phyloP scores from a whole-genome alignment of 2,888 invertebrate species.

The Chymomyza procnemis region DNA sequence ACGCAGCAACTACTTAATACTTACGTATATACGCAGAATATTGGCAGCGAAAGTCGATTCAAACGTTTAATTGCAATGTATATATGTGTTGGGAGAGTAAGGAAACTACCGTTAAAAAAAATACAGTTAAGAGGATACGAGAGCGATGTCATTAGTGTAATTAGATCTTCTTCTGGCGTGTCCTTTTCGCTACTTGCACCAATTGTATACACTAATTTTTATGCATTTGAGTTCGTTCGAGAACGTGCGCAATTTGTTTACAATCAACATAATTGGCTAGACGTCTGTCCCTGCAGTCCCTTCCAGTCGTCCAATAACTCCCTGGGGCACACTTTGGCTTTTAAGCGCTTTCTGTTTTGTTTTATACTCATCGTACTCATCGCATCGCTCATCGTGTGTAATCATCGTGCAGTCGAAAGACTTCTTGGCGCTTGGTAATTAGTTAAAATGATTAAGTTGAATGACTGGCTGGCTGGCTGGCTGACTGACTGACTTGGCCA shows the following conservation, averaged over 20 bases:
- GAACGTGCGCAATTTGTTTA: conserved; percentile 77
- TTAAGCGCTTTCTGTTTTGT: conserved; percentile 69
- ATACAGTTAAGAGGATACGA: conserved; percentile 2
- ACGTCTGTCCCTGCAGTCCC: conserved; percentile 15
- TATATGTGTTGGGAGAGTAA: background rate
- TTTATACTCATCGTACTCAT: background rate
- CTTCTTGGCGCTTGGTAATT: conserved; percentile 53
- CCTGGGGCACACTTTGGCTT: conserved; percentile 62
- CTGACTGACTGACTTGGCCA: conserved; percentile 12
- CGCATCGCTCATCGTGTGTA: conserved; percentile 31
- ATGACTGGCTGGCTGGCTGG: conserved; percentile 16
- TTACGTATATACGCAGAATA: background rate
- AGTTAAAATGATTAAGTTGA: conserved; percentile 74
- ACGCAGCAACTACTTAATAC: conserved; percentile 59
- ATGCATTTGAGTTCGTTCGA: conserved; percentile 42
- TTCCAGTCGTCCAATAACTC: conserved; percentile 25
- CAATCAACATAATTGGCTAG: conserved; percentile 76
- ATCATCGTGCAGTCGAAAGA: conserved; percentile 19
- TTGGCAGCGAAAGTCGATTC: conserved; percentile 43
- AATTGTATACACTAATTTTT: conserved; percentile 57
- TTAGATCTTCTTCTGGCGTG: conserved; percentile 74
- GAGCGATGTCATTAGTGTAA: conserved; percentile 72
- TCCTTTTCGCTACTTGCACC: conserved; percentile 34
- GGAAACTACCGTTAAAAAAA: conserved; percentile 31
- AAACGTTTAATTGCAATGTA: conserved; percentile 75